Percentiles rank a stretch among this genome's conserved stretches.
phyloP scores from a whole-genome alignment of 2,797 vertebrate genomes.

The Sitta carolinensis region DNA sequence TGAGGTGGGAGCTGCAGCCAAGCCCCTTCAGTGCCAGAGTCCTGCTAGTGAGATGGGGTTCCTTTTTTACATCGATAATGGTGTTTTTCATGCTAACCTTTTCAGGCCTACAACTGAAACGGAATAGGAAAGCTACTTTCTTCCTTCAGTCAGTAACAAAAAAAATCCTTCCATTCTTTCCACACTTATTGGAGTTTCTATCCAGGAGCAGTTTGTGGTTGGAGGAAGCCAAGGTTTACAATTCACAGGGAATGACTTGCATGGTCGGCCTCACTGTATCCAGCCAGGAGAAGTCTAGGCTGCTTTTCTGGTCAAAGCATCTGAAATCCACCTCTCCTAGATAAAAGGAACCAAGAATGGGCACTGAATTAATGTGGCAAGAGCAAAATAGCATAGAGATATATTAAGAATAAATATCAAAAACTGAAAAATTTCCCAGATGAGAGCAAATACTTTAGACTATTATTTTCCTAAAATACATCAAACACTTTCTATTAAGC shows the following conservation, averaged over 20 bases:
- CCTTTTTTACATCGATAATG: not conserved
- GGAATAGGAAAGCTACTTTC: not conserved
- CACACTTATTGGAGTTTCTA: not conserved
- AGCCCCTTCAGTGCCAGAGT: not conserved
- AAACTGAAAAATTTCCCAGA: not conserved
- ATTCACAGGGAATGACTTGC: conserved; percentile 67
- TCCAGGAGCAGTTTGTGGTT: not conserved
- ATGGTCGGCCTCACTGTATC: conserved; percentile 49
- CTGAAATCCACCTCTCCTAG: conserved; percentile 66
- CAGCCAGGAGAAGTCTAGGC: conserved; percentile 59
- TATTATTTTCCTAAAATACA: not conserved
- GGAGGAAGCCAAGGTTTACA: conserved; percentile 34
- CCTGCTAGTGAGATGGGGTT: not conserved
- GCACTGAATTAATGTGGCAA: not conserved
- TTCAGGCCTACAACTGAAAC: not conserved
- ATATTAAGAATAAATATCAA: not conserved
- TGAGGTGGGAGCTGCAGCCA: not conserved
- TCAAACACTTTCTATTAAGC: not conserved
- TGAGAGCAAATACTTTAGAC: not conserved
- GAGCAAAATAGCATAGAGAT: not conserved
- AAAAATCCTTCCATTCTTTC: not conserved
- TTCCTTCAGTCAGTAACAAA: conserved; percentile 11
- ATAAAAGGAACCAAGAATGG: not conserved
- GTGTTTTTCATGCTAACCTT: not conserved
- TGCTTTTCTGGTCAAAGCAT: conserved; percentile 55